Base-by-base conservation (phyloP, 1,140 invertebrate genomes). In the Lamellibrachia luymesi region DNA sequence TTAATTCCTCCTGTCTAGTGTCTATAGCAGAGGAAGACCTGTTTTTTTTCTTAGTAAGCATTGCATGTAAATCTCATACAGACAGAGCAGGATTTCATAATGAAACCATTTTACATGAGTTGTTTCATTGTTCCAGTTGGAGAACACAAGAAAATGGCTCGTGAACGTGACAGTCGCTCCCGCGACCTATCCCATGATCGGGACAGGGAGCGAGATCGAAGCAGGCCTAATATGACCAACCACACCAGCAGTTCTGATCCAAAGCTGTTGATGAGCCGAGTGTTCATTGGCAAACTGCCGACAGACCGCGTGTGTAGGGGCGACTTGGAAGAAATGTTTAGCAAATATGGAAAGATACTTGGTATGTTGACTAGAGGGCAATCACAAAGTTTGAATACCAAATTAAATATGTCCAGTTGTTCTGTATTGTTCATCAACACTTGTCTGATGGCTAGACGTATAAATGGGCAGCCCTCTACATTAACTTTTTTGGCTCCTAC, bases 261-360 rank as follows among this genome's bases (percentile, higher is more conserved):
- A 25, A 96, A 97, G 38, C 97, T 98, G 6, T 97, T 97, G 4
- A 97, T 97, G 94, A 97, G 97, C 94, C 96, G 98, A 92, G 97
- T 98, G 94, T 98, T 98, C 95, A 97, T 98, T 56, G 98, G 98
- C 17, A 97, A 97, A 94, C 95, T 98, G 52, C 97, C 97, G 93
- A 97, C 97, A 0, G 97, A 97, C 93, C 96, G 97, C 10, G 97
- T 97, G 52, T 97, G 97, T 8, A 97, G 97, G 27, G 97, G 97
- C 22, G 97, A 98, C 93, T 94, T 98, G 27, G 98, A 98, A 93
- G 97, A 97, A 90, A 97, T 98, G 95, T 98, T 98, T 95, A 96
- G 97, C 93, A 97, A 97, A 90, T 97, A 98, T 96, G 98, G 98
- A 13, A 97, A 96, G 93, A 97, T 97, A 89, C 91, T 96, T 93